A percentile compares a stretch with the other conserved stretches of the same genome.
phyloP scores from a whole-genome alignment of 2,888 invertebrate genomes.

The Ligdia adustata region DNA sequence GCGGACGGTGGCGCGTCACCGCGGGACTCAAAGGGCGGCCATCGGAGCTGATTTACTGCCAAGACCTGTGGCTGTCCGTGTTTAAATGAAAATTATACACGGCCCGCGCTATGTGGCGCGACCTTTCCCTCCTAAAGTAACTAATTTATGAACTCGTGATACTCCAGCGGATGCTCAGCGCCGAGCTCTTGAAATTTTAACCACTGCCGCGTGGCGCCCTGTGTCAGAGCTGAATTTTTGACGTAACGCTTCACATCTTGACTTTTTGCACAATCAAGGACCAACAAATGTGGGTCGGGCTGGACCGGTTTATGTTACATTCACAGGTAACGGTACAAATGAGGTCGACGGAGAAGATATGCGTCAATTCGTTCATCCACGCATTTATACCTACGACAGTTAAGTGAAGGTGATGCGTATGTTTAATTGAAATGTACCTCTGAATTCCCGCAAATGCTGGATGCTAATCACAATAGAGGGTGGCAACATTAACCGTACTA shows the following conservation, averaged over 20 bases:
- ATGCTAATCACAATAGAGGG: neutral
- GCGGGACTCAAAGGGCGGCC: slow-evolving; percentile 60
- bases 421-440: no score
- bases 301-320: neutral
- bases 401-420: no score
- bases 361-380: no score
- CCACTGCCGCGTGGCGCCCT: slow-evolving; percentile 51
- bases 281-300: slow-evolving; percentile 34
- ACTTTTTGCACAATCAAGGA: slow-evolving; percentile 48
- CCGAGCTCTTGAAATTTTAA: slow-evolving; percentile 77
- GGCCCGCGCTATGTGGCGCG: slow-evolving; percentile 63
- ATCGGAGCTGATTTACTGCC: slow-evolving; percentile 72
- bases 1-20: slow-evolving; percentile 37
- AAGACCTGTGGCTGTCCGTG: slow-evolving; percentile 74
- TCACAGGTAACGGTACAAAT: no score
- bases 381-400: no score
- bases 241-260: slow-evolving; percentile 58
- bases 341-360: no score
- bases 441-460: neutral
- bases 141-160: slow-evolving; percentile 78
- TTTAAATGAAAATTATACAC: slow-evolving; percentile 80
- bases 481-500: slow-evolving; percentile 26
- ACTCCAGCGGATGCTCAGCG: slow-evolving; percentile 64
- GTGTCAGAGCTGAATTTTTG: slow-evolving; percentile 66
- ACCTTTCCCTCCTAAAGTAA: slow-evolving; percentile 77